phyloP scores from a whole-genome alignment of 1,140 invertebrate species.

The Brachionus rubens region DNA sequence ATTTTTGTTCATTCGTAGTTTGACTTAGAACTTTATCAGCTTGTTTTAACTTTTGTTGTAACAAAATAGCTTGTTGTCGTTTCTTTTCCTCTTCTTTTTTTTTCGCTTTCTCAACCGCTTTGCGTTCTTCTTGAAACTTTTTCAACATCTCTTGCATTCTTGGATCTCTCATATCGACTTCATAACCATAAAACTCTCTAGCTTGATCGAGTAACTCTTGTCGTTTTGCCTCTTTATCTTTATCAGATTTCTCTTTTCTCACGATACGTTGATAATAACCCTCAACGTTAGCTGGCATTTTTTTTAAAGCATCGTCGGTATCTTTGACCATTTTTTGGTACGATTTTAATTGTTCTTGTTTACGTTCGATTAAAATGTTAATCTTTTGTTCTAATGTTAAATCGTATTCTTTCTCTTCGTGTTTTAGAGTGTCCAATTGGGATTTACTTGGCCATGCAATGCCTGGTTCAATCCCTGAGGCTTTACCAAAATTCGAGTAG shows the following conservation, averaged over 20 bases:
- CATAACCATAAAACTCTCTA: constrained; percentile 45
- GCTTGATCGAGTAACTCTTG: constrained; percentile 23
- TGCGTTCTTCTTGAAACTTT: constrained; percentile 42
- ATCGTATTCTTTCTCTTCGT: constrained; percentile 41
- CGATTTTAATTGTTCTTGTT: not conserved
- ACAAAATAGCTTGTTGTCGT: not conserved
- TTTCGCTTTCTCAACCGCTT: constrained; percentile 16
- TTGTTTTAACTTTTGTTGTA: constrained; percentile 44
- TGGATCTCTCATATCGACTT: constrained; percentile 26
- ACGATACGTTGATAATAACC: not conserved
- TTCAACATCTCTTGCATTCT: constrained; percentile 42
- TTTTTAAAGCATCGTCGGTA: constrained; percentile 21
- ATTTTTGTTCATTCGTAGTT: not conserved
- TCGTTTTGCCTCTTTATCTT: constrained; percentile 38
- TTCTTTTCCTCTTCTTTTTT: constrained; percentile 46
- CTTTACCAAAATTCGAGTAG: constrained; percentile 25
- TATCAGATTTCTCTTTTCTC: constrained; percentile 1
- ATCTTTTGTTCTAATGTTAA: constrained; percentile 43
- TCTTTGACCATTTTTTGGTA: constrained; percentile 39
- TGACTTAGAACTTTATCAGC: constrained; percentile 6
- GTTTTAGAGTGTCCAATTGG: not conserved
- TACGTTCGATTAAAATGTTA: not conserved
- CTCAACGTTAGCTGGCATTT: constrained; percentile 39
- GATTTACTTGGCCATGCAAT: constrained; percentile 2
- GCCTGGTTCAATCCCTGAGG: not conserved